Evolutionary conservation across 2,888 invertebrate genomes (phyloP).

Genomic region (Pandemis corylana): DNA sequence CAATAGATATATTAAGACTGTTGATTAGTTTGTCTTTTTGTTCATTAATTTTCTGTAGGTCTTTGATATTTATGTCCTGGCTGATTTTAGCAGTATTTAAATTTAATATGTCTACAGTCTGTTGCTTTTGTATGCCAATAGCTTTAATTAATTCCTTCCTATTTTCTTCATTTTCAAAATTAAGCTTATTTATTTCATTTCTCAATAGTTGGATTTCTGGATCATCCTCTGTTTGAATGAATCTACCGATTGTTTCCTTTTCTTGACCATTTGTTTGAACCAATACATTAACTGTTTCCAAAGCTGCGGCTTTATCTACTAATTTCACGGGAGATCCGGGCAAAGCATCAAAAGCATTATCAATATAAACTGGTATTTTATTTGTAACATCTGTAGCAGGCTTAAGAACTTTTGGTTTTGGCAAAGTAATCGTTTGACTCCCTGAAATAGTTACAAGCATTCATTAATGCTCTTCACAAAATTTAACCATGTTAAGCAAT

Average conservation of each 20-base stretch:
- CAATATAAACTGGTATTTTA: slow-evolving; percentile 41
- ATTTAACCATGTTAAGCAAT: too few relatives aligned
- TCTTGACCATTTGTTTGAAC: slow-evolving; percentile 61
- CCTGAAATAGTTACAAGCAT: slow-evolving; percentile 55
- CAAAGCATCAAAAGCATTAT: slow-evolving; percentile 28
- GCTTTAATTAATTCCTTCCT: slow-evolving; percentile 69
- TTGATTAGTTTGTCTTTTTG: slow-evolving; percentile 64
- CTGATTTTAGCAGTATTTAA: slow-evolving; percentile 69
- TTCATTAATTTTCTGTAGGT: slow-evolving; percentile 58
- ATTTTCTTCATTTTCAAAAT: slow-evolving; percentile 54
- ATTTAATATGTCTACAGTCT: slow-evolving; percentile 62
- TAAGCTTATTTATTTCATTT: slow-evolving; percentile 51
- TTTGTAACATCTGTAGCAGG: slow-evolving; percentile 43
- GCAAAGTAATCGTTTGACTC: slow-evolving; percentile 68
- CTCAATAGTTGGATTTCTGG: slow-evolving; percentile 51
- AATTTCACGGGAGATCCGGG: slow-evolving; percentile 43
- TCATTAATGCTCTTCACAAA: background rate
- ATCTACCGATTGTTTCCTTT: slow-evolving; percentile 49
- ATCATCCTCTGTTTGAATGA: slow-evolving; percentile 65
- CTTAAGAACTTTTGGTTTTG: slow-evolving; percentile 62
- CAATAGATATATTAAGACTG: slow-evolving; percentile 55
- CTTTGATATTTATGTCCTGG: slow-evolving; percentile 62
- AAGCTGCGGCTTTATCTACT: slow-evolving; percentile 35
- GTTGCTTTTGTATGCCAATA: slow-evolving; percentile 64
- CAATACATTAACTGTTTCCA: slow-evolving; percentile 48